Percentiles rank a stretch among this genome's conserved stretches.
phyloP scores from a whole-genome alignment of 2,113 vertebrate genomes.

The Phoenicopterus ruber region DNA sequence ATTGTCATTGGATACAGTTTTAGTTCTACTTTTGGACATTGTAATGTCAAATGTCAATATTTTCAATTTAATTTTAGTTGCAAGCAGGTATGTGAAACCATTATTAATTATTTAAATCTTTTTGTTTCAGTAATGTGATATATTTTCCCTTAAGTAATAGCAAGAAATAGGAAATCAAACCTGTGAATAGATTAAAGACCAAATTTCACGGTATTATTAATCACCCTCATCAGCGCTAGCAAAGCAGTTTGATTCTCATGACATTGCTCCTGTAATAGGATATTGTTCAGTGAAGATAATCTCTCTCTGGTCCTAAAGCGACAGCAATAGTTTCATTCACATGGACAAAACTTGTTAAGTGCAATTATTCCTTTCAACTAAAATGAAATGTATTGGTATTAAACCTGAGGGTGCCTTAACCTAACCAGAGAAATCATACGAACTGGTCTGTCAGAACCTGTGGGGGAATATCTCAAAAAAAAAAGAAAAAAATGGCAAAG shows the following conservation, averaged over 20 bases:
- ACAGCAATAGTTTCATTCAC: not conserved
- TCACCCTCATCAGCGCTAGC: not conserved
- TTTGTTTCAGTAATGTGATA: not conserved
- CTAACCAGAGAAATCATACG: not conserved
- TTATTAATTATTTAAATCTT: not conserved
- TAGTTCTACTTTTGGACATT: not conserved
- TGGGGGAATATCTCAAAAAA: too few species aligned
- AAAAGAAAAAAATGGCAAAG: not conserved
- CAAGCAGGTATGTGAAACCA: not conserved
- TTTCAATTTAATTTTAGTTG: not conserved
- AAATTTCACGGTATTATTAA: not conserved
- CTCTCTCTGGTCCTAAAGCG: not conserved
- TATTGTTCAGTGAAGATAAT: not conserved
- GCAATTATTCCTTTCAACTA: not conserved
- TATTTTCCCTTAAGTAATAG: not conserved
- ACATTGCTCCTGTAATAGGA: not conserved
- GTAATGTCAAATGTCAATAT: not conserved
- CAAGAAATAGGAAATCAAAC: not conserved
- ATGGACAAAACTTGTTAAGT: not conserved
- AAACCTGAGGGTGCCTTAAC: not conserved
- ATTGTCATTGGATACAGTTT: not conserved
- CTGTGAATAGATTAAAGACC: not conserved
- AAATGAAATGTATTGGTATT: not conserved
- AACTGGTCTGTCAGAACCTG: not conserved
- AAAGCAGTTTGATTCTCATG: not conserved